Conservation (phyloP, 2,888 invertebrate species). For the Pristionchus entomophagus region DNA sequence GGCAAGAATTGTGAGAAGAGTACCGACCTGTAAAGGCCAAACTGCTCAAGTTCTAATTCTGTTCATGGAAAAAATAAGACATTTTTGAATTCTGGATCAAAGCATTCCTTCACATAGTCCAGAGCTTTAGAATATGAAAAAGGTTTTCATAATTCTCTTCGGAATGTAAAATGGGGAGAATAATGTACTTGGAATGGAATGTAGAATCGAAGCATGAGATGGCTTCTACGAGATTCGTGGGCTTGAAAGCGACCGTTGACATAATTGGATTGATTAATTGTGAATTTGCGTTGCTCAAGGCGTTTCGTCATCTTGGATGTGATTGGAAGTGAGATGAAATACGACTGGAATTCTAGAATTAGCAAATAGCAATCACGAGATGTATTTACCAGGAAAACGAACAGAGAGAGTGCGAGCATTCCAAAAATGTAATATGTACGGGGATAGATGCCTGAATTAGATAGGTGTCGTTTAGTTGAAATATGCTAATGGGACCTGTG, state of each 20-base stretch:
- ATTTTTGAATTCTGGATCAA: no score
- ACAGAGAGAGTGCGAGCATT: not conserved
- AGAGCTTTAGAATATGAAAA: no score
- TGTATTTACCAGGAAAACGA: not conserved
- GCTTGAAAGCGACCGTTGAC: conserved; percentile 7
- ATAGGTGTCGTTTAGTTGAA: not conserved
- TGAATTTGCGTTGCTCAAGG: not conserved
- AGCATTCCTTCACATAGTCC: no score
- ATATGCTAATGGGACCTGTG: not conserved
- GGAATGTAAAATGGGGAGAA: no score
- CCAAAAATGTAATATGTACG: not conserved
- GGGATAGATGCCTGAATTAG: not conserved
- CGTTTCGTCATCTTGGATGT: not conserved
- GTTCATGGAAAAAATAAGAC: no score
- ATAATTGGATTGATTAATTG: not conserved
- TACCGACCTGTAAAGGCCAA: not conserved
- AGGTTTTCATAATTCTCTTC: no score
- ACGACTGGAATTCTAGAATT: not conserved
- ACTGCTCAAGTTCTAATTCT: no score
- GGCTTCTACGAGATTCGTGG: not conserved
- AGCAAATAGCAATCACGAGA: not conserved
- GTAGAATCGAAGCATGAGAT: not conserved
- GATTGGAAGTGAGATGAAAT: conserved; percentile 9
- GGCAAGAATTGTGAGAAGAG: not conserved
- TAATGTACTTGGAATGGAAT: conserved; percentile 12